A percentile compares a stretch with the other conserved stretches of the same genome.
Evolutionary conservation across 2,888 invertebrate genomes (phyloP).

Genomic region (Trachelus troglodyta): DNA sequence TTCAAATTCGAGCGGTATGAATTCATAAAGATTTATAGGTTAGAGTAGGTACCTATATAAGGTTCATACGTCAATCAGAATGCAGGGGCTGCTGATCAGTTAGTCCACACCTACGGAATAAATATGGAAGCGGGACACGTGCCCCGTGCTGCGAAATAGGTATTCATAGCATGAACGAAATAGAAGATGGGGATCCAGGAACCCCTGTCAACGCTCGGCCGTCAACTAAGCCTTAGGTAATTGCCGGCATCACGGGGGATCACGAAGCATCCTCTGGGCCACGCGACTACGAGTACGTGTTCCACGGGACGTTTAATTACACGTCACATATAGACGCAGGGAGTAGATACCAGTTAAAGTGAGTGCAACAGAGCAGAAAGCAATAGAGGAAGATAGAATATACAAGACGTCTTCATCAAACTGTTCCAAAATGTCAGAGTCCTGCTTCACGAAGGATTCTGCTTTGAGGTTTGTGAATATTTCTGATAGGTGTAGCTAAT

Average conservation of each 20-base stretch:
- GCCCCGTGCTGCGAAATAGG: conserved; percentile 46
- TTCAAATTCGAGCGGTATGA: not conserved
- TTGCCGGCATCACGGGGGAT: conserved; percentile 65
- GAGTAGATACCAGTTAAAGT: not conserved
- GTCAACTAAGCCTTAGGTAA: conserved; percentile 60
- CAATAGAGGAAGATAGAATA: not conserved
- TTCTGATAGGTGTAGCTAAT: not conserved
- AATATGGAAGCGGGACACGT: conserved; percentile 58
- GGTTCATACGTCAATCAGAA: not conserved
- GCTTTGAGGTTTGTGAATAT: not conserved
- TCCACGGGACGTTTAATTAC: conserved; percentile 61
- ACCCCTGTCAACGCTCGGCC: conserved; percentile 48
- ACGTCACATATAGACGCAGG: conserved; percentile 48
- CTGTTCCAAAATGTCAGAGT: not conserved
- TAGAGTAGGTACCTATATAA: too few species aligned
- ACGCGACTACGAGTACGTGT: conserved; percentile 53
- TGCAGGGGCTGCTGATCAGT: not conserved
- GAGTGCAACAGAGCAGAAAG: not conserved
- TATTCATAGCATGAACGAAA: conserved; percentile 45
- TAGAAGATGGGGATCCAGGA: conserved; percentile 29
- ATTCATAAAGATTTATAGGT: not conserved
- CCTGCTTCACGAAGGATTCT: not conserved
- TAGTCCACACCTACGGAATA: conserved; percentile 29
- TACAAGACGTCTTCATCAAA: not conserved
- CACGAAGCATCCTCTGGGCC: conserved; percentile 44